Conservation (phyloP, 2,888 invertebrate species). For the Campoplex nolae region DNA sequence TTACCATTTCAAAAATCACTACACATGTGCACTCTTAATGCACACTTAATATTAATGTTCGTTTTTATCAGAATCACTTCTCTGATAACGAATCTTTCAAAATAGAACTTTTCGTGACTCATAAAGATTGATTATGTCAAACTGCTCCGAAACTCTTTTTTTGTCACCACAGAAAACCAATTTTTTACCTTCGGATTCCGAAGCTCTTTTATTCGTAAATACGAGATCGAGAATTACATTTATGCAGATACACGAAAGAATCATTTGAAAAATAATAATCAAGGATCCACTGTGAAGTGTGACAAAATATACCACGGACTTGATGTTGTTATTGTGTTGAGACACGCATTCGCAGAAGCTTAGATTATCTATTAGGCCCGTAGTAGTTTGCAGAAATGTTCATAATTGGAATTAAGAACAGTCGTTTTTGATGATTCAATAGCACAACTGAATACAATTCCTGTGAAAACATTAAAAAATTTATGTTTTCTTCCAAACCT, state of each 20-base stretch:
- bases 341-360: constrained; percentile 76
- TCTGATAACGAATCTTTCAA: not conserved
- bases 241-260: constrained; percentile 3
- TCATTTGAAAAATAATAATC: constrained; percentile 7
- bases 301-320: constrained; percentile 66
- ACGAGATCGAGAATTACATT: constrained; percentile 4
- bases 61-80: not conserved
- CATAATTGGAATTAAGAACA: constrained; percentile 38
- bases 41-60: not conserved
- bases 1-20: not conserved
- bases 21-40: too few relatives aligned
- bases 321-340: constrained; percentile 77
- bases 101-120: not conserved
- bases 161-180: not conserved
- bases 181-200: not conserved
- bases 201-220: not conserved
- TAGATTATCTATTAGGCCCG: constrained; percentile 65
- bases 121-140: not conserved
- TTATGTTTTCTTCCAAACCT: not conserved
- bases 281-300: constrained; percentile 74
- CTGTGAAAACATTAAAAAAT: not conserved
- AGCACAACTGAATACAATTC: not conserved
- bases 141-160: not conserved
- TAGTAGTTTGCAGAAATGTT: constrained; percentile 60
- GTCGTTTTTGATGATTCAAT: not conserved